Base-by-base conservation (phyloP, 2,797 vertebrate species). In the Clarias platycephalus region DNA sequence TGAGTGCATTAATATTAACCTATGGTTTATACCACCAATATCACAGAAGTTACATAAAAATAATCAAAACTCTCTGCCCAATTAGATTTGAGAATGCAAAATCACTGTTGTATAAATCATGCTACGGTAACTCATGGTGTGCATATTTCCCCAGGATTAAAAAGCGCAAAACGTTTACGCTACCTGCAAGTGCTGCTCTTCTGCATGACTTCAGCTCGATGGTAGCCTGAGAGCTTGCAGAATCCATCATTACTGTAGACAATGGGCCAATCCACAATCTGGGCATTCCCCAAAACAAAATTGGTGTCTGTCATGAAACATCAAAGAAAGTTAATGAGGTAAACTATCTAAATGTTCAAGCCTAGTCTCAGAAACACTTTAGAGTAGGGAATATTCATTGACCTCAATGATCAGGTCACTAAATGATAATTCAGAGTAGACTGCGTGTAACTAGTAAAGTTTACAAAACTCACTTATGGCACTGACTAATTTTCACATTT, bases 201-300 rank as follows among this genome's bases (percentile, higher is more conserved):
- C 90, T 99, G 97, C 97, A 99, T 99, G 92, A 99, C 97, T 93
- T 99, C 97, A 6, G 97, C 97, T 87, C 97, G 95, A 91, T 99
- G 97, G 90, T 97, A 99, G 76, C 97, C 97, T 2, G 97, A 97
- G 76, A 99, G 93, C 88, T 97, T 98, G 93, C 97, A 99, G 94
- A 99, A 99, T 88, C 97, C 97, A 84, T 98, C 97, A 10, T 99
- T 99, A 94, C 97, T 99, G 94, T 99, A 99, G 88, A 99, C 97
- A 81, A 99, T 96, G 1, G 97, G 97, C 97, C 97, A 99, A 93
- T 98, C 97, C 89, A 99, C 97, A 79, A 99, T 98, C 94, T 99
- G 97, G 85, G 97, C 97, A 86, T 98, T 99, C 68, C 97, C 97
- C 96, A 99, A 91, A 83, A 98, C 97, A 90, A 99, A 98, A 90